Conservation (phyloP, 1,140 invertebrate species). For the Penaeus vannamei region DNA sequence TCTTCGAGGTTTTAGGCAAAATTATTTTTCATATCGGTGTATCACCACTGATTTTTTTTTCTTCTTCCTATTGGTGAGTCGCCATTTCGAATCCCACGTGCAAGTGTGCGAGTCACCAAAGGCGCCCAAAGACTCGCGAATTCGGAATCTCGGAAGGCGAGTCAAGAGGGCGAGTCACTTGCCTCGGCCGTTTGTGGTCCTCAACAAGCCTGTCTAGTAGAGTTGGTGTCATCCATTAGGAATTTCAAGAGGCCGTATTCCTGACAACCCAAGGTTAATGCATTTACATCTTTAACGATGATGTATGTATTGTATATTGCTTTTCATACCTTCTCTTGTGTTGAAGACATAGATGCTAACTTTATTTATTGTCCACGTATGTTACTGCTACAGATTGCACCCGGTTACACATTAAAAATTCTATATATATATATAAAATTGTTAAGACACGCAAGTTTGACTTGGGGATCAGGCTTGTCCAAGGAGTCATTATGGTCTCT, state of each 20-base stretch:
- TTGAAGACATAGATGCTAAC: constrained; percentile 37
- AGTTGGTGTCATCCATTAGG: constrained; percentile 50
- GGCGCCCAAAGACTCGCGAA: too few relatives aligned
- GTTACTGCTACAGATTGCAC: constrained; percentile 49
- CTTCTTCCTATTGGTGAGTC: too few relatives aligned
- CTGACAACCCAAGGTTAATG: constrained; percentile 53
- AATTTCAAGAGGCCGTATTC: constrained; percentile 42
- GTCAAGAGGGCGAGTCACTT: not conserved
- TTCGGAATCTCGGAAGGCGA: too few relatives aligned
- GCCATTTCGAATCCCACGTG: too few relatives aligned
- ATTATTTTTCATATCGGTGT: too few relatives aligned
- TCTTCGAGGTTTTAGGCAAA: too few relatives aligned
- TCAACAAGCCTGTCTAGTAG: constrained; percentile 40
- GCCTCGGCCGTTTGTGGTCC: constrained; percentile 23
- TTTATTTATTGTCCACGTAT: constrained; percentile 52
- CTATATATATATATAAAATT: constrained; percentile 43
- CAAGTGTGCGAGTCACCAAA: too few relatives aligned
- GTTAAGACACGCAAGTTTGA: constrained; percentile 4
- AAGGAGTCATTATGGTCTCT: constrained; percentile 12
- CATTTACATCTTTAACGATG: constrained; percentile 56
- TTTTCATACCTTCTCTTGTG: constrained; percentile 55
- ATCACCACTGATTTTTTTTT: too few relatives aligned
- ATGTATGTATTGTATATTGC: constrained; percentile 57
- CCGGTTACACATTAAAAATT: constrained; percentile 48
- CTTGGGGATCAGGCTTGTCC: not conserved